Conservation (phyloP, 2,888 invertebrate species). For the Clepsis dumicolana region DNA sequence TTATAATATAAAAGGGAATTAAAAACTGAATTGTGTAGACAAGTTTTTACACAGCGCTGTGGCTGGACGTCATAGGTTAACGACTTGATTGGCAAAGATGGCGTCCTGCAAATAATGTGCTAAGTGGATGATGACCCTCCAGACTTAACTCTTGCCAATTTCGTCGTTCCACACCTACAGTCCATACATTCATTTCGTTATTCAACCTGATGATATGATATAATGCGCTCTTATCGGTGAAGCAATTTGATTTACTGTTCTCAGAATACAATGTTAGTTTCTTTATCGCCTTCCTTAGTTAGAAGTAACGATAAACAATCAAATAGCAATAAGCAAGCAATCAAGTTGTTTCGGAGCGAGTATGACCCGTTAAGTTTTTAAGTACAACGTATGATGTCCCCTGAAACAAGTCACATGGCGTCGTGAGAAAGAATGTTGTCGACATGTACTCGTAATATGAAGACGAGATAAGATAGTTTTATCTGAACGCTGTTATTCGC, state of each 20-base stretch:
- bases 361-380: not conserved
- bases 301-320: constrained; percentile 2
- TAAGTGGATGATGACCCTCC: constrained; percentile 79
- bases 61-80: constrained; percentile 69
- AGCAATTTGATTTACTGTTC: constrained; percentile 10
- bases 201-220: constrained; percentile 10
- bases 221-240: not conserved
- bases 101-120: constrained; percentile 77
- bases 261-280: constrained; percentile 36
- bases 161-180: constrained; percentile 47
- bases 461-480: constrained; percentile 68
- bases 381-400: constrained; percentile 7
- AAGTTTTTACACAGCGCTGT: constrained; percentile 37
- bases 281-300: constrained; percentile 39
- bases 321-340: constrained; percentile 4
- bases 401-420: constrained; percentile 29
- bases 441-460: constrained; percentile 52
- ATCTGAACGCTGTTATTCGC: constrained; percentile 60
- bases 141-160: constrained; percentile 59
- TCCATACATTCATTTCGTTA: not conserved
- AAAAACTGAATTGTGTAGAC: not conserved
- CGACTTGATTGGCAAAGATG: constrained; percentile 80
- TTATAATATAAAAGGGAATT: too few relatives aligned
- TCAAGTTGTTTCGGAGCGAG: not conserved
- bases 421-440: constrained; percentile 57